These are phyloP conservation scores for Silurus lanzhouensis DNA, from an alignment of 2,797 vertebrate species.

Conservation along the genomic window DNA sequence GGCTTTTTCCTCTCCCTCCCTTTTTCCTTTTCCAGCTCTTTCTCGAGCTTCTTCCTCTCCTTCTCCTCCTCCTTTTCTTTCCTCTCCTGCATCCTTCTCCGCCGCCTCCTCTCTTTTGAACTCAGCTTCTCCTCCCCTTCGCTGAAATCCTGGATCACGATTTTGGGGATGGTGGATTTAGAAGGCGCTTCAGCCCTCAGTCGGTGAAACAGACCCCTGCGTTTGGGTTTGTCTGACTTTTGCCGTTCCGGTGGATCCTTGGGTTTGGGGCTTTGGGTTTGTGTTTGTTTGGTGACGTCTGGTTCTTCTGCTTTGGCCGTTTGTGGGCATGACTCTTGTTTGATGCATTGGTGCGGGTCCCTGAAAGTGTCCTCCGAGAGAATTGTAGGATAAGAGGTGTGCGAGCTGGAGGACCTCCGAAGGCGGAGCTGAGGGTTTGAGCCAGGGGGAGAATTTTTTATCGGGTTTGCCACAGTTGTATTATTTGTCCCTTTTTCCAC, in stretches of 20 bases:
- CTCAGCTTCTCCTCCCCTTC: constrained; percentile 63
- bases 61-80: constrained; percentile 59
- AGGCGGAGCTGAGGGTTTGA: constrained; percentile 63
- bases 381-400: constrained; percentile 57
- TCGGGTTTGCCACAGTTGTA: neutral
- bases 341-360: constrained; percentile 54
- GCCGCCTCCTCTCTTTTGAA: constrained; percentile 69
- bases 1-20: constrained; percentile 76
- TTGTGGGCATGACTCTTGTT: neutral
- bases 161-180: constrained; percentile 73
- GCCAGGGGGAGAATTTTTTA: neutral
- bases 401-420: constrained; percentile 65
- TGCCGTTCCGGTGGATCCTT: constrained; percentile 23
- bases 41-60: constrained; percentile 65
- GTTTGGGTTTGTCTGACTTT: constrained; percentile 57
- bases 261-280: constrained; percentile 27
- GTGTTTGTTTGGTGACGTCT: neutral
- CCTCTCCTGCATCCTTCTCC: constrained; percentile 56
- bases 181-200: constrained; percentile 63
- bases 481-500: neutral
- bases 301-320: neutral
- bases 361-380: constrained; percentile 70
- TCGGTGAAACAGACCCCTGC: constrained; percentile 71
- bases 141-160: constrained; percentile 80
- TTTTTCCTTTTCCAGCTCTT: constrained; percentile 75